A percentile compares a stretch with the other conserved stretches of the same genome.
Evolutionary conservation across 2,888 invertebrate genomes (phyloP).

Genomic region (Craniophora ligustri): DNA sequence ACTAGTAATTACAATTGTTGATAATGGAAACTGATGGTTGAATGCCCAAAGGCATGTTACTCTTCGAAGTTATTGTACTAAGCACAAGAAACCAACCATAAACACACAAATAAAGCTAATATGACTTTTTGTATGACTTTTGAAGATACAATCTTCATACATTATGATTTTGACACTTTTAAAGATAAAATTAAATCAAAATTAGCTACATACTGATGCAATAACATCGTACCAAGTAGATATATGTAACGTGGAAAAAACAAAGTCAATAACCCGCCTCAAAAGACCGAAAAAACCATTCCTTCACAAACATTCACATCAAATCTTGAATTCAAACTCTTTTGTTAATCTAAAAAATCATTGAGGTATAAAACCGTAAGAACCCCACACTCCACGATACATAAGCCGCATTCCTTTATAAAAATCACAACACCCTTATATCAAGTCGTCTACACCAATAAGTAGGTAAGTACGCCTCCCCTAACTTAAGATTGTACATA

Average conservation of each 20-base stretch:
- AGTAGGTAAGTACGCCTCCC: conserved; percentile 66
- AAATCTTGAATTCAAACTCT: conserved; percentile 28
- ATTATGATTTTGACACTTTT: background rate
- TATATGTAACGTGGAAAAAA: no score
- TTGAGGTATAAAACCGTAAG: conserved; percentile 19
- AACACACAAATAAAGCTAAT: no score
- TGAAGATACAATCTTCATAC: no score
- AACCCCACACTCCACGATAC: conserved; percentile 25
- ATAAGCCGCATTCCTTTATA: conserved; percentile 63
- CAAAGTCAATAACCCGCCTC: background rate
- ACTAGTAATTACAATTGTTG: no score
- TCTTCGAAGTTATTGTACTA: no score
- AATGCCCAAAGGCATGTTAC: no score
- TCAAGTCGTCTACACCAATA: conserved; percentile 70
- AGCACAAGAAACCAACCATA: no score
- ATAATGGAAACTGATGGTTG: no score
- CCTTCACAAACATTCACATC: conserved; percentile 5
- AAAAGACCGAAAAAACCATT: background rate
- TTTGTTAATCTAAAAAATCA: conserved; percentile 19
- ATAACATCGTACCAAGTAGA: no score
- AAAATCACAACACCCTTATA: conserved; percentile 64
- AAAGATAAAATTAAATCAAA: background rate
- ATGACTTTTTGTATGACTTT: no score
- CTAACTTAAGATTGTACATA: conserved; percentile 58
- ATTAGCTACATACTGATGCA: no score